phyloP scores from a whole-genome alignment of 2,888 invertebrate species.

The Lymantria monacha region DNA sequence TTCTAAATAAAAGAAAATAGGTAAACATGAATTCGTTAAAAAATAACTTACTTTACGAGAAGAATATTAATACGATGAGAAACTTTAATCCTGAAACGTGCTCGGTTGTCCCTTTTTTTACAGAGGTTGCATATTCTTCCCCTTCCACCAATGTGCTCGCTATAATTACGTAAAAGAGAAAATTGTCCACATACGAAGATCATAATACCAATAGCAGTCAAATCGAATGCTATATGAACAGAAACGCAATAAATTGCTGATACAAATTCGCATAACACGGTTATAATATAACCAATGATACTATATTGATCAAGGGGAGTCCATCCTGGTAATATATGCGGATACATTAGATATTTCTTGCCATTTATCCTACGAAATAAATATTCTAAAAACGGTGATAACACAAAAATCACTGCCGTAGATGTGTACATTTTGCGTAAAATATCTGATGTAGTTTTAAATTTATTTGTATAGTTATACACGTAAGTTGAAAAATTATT shows the following conservation, averaged over 20 bases:
- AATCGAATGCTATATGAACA: slow-evolving; percentile 58
- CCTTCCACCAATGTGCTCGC: slow-evolving; percentile 51
- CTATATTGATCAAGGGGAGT: slow-evolving; percentile 42
- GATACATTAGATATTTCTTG: slow-evolving; percentile 28
- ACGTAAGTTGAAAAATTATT: slow-evolving; percentile 28
- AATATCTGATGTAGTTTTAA: slow-evolving; percentile 36
- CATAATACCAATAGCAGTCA: slow-evolving; percentile 55
- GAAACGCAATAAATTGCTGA: slow-evolving; percentile 52
- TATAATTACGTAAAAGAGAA: slow-evolving; percentile 43
- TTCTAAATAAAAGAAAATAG: neutral
- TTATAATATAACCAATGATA: slow-evolving; percentile 42
- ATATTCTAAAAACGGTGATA: slow-evolving; percentile 59
- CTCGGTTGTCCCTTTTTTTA: slow-evolving; percentile 45
- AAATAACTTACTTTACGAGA: slow-evolving; percentile 49
- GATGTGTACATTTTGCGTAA: slow-evolving; percentile 48
- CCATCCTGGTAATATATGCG: slow-evolving; percentile 63
- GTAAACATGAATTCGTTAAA: neutral
- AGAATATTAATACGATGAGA: slow-evolving; percentile 49
- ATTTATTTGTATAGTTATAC: slow-evolving; percentile 43
- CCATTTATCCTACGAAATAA: slow-evolving; percentile 29
- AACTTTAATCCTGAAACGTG: slow-evolving; percentile 50
- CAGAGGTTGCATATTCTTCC: slow-evolving; percentile 36
- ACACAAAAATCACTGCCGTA: slow-evolving; percentile 48
- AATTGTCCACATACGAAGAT: slow-evolving; percentile 65
- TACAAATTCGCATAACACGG: slow-evolving; percentile 45